These are phyloP conservation scores for Ceramica pisi DNA, from an alignment of 2,888 invertebrate genomes.

Conservation along the genomic window DNA sequence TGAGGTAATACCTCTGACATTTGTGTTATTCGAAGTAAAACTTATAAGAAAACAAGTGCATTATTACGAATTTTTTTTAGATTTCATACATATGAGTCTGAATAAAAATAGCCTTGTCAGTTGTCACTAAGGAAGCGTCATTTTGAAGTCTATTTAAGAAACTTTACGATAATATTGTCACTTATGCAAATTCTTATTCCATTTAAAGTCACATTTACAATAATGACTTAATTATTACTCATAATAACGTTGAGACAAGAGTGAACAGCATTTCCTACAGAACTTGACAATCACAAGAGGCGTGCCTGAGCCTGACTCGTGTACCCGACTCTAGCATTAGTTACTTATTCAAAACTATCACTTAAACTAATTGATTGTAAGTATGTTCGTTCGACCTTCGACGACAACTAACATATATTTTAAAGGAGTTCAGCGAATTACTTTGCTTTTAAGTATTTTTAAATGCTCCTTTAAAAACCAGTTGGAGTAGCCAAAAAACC, in stretches of 20 bases:
- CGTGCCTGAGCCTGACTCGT: background rate
- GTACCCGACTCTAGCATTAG: slow-evolving; percentile 10
- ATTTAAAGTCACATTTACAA: background rate
- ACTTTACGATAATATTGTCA: background rate
- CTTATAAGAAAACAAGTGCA: too few relatives aligned
- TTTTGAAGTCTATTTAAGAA: background rate
- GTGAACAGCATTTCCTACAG: background rate
- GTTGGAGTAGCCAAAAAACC: too few relatives aligned
- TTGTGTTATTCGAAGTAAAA: too few relatives aligned
- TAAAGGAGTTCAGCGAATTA: slow-evolving; percentile 52
- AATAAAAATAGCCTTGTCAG: background rate
- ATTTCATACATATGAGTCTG: too few relatives aligned
- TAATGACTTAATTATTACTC: background rate
- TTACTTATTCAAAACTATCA: slow-evolving; percentile 5
- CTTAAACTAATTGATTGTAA: slow-evolving; percentile 24
- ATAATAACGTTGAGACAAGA: background rate
- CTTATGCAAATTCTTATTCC: background rate
- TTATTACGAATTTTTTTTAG: too few relatives aligned
- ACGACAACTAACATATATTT: background rate
- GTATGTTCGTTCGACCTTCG: slow-evolving; percentile 12
- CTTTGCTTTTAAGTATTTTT: too few relatives aligned
- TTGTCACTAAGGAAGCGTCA: background rate
- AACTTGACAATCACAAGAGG: background rate
- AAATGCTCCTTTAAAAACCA: too few relatives aligned
- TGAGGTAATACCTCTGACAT: too few relatives aligned